Percentiles rank a stretch among this genome's conserved stretches.
These are phyloP conservation scores for Brachionus asplanchnoidis DNA, from an alignment of 1,140 invertebrate genomes.

Conservation along the genomic window DNA sequence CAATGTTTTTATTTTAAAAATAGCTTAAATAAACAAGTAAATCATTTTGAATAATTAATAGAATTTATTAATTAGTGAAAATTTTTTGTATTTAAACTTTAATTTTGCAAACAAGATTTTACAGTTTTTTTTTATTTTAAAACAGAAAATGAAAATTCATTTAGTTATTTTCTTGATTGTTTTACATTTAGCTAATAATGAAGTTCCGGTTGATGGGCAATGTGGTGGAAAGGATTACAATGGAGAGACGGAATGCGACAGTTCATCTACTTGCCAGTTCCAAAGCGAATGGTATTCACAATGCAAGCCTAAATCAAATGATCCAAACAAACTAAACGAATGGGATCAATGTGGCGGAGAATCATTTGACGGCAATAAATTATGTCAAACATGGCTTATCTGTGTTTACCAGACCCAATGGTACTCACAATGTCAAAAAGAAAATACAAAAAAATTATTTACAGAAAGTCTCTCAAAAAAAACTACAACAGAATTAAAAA, in stretches of 20 bases:
- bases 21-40: too few species aligned
- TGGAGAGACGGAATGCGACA: neutral
- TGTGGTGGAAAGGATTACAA: neutral
- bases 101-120: too few species aligned
- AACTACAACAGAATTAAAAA: neutral
- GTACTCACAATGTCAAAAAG: neutral
- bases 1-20: too few species aligned
- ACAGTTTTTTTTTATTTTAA: too few species aligned
- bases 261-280: neutral
- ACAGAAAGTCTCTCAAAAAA: neutral
- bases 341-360: neutral
- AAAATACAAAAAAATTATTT: neutral
- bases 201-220: neutral
- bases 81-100: too few species aligned
- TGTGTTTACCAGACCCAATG: neutral
- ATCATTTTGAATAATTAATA: too few species aligned
- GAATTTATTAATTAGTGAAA: too few species aligned
- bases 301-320: neutral
- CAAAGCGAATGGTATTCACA: neutral
- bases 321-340: neutral
- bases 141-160: neutral
- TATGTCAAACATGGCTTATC: neutral
- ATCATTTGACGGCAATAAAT: neutral
- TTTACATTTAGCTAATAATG: neutral
- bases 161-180: neutral